Percentiles rank a stretch among this genome's conserved stretches.
phyloP scores from a whole-genome alignment of 2,113 vertebrate species.

The Pseudorasbora parva region DNA sequence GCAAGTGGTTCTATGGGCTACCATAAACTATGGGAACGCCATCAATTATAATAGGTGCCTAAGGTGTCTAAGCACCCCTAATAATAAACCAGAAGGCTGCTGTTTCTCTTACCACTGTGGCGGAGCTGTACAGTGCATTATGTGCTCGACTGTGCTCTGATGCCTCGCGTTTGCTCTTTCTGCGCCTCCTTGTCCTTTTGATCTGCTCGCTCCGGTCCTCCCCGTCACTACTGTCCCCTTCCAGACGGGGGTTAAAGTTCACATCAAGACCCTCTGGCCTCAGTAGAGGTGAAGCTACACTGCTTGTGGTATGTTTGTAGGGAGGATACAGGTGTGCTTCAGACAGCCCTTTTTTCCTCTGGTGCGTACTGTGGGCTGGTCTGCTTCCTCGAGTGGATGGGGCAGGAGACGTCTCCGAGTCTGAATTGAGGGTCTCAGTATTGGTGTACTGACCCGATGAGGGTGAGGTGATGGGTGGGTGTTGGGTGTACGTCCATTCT shows the following conservation, averaged over 20 bases:
- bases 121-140: constrained; percentile 12
- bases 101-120: constrained; percentile 39
- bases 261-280: constrained; percentile 82
- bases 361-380: constrained; percentile 62
- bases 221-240: constrained; percentile 87
- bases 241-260: constrained; percentile 90
- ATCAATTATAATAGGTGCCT: too few species aligned
- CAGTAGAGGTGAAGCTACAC: constrained; percentile 45
- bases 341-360: constrained; percentile 74
- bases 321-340: constrained; percentile 65
- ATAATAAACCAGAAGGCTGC: not conserved
- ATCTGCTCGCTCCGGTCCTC: constrained; percentile 80
- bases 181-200: constrained; percentile 80
- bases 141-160: constrained; percentile 67
- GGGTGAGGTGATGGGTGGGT: constrained; percentile 78
- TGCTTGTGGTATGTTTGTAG: constrained; percentile 56
- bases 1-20: too few species aligned
- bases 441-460: constrained; percentile 84
- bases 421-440: constrained; percentile 85
- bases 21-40: too few species aligned
- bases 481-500: constrained; percentile 79
- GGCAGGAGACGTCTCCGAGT: constrained; percentile 86
- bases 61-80: too few species aligned
- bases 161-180: constrained; percentile 74
- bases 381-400: constrained; percentile 76